Evolutionary conservation across 2,113 vertebrate species (phyloP), one percentile per base, ranked within the genome.

Genomic region (Geococcyx californianus): DNA sequence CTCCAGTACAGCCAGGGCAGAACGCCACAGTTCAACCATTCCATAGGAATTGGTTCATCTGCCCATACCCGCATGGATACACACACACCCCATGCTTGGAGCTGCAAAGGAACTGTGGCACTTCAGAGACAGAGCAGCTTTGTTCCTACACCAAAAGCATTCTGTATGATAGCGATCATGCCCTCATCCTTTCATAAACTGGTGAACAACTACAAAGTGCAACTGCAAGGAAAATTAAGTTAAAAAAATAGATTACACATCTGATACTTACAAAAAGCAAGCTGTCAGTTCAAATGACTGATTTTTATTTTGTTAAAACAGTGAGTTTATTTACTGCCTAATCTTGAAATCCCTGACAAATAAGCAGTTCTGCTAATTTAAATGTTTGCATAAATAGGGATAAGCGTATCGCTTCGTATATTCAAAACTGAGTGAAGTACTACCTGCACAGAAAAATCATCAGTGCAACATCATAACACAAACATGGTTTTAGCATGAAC

Each of bases 331-430:
- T 88, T 80, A 94, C 90, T 86, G 79, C 80, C 75, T 82, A 47
- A 70, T 58, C 68, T 76, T 38, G 16, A 96, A 93, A 86, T 78
- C 89, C 92, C 91, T 96, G 94, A 93, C 89, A 90, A 93, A 83
- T 45, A 86, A 77, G 84, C 84, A 92, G 72, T 56, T 87, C 68
- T 40, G 69, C 84, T 79, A 77, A 75, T 62, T 78, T 52, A 63
- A 84, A 40, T 25, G 45, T 79, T 90, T 94, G 95, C 94, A 91
- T 97, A 95, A 91, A 72, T 64, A 90, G 75, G 72, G 80, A 45
- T 38, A 94, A n/a, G 86, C 60, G 76, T 73, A 47, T 86, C 20
- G 14, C 74, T 73, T 75, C 54, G 29, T 51, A 51, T 60, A 60
- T 42, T 84, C 47, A 42, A 89, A 56, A 64, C 72, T 51, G 74